phyloP scores from a whole-genome alignment of 1,140 invertebrate species.

The Drosophila sproati region DNA sequence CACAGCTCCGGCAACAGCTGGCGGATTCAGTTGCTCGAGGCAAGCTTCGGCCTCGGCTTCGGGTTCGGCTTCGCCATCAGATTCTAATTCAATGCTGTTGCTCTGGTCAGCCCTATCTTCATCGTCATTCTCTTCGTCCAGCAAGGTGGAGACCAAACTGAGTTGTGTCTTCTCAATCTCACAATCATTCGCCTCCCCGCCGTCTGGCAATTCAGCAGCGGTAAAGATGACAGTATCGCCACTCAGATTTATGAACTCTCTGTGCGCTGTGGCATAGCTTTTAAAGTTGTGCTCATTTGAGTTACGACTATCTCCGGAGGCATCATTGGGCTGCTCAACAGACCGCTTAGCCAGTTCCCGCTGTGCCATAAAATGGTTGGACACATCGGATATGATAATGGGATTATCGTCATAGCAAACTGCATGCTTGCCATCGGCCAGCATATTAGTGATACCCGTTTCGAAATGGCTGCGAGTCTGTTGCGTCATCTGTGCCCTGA shows the following conservation, averaged over 20 bases:
- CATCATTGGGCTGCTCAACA: constrained; percentile 12
- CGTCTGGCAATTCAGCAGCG: not conserved
- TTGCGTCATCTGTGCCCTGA: constrained; percentile 27
- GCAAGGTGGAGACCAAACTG: constrained; percentile 62
- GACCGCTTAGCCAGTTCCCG: constrained; percentile 7
- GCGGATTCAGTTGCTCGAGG: constrained; percentile 17
- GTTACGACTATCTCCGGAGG: constrained; percentile 20
- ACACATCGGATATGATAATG: constrained; percentile 67
- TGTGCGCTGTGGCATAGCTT: constrained; percentile 36
- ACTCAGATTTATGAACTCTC: constrained; percentile 52
- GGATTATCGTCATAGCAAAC: constrained; percentile 44
- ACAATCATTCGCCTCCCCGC: constrained; percentile 8
- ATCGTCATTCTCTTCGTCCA: constrained; percentile 47
- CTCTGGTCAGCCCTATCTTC: not conserved
- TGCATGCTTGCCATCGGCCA: constrained; percentile 3
- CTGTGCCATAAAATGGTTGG: constrained; percentile 45
- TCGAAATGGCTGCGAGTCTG: constrained; percentile 13
- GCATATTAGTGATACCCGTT: not conserved
- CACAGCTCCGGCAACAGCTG: constrained; percentile 23
- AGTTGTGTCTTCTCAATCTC: constrained; percentile 57
- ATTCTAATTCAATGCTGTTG: not conserved
- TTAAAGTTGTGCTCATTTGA: constrained; percentile 48
- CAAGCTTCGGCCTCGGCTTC: constrained; percentile 29
- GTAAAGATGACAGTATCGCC: constrained; percentile 55
- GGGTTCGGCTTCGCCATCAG: not conserved